A percentile compares a stretch with the other conserved stretches of the same genome.
Evolutionary conservation across 2,888 invertebrate species (phyloP).

Genomic region (Lymantria dispar): DNA sequence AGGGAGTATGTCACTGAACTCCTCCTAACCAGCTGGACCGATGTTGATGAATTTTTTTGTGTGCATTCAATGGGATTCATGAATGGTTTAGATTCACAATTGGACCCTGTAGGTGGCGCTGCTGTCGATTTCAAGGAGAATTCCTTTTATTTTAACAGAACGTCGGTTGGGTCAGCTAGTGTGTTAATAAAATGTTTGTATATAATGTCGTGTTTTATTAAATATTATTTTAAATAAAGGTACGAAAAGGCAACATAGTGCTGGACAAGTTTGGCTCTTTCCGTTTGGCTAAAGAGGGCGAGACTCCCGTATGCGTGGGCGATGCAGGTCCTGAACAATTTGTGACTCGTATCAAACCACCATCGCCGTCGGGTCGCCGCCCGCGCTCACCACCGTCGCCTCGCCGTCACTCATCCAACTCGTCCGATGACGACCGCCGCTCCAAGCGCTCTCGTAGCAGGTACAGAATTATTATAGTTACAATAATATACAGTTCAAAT

Average conservation of each 20-base stretch:
- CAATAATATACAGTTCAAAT: background rate
- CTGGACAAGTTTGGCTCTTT: conserved; percentile 89
- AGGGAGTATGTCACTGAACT: too few species aligned
- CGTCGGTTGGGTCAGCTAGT: too few species aligned
- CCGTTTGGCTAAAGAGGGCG: conserved; percentile 83
- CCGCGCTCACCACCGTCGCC: conserved; percentile 73
- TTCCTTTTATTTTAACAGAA: too few species aligned
- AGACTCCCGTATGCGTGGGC: conserved; percentile 71
- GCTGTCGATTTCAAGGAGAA: too few species aligned
- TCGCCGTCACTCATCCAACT: conserved; percentile 71
- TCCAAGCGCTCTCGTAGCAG: conserved; percentile 70
- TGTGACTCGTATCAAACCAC: conserved; percentile 75
- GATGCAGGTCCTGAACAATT: conserved; percentile 78
- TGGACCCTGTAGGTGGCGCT: too few species aligned
- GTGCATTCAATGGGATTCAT: too few species aligned
- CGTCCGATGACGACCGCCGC: conserved; percentile 61
- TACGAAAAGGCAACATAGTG: conserved; percentile 83
- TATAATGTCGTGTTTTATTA: too few species aligned
- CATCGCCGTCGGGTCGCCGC: conserved; percentile 60
- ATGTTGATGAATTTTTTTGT: too few species aligned
- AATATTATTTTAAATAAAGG: conserved; percentile 44
- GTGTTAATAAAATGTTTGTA: too few species aligned
- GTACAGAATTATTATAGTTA: conserved; percentile 28
- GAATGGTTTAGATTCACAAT: too few species aligned
- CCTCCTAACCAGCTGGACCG: too few species aligned